These are phyloP conservation scores for Glossosoma conforme DNA, from an alignment of 1,140 invertebrate genomes.

Conservation along the genomic window DNA sequence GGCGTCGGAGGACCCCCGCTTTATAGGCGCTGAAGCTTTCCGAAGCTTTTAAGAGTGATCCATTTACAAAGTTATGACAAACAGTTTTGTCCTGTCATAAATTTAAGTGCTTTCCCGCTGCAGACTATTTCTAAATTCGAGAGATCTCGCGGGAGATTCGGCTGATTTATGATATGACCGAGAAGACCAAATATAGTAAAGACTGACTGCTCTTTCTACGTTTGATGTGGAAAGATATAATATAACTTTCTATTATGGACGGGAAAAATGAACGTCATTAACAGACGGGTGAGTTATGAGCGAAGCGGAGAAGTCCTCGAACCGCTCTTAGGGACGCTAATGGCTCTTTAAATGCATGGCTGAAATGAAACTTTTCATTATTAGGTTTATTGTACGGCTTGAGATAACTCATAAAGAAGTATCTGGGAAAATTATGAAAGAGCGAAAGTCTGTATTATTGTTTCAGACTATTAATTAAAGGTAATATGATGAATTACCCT, in stretches of 20 bases:
- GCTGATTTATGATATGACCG: slow-evolving; percentile 23
- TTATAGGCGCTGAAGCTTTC: slow-evolving; percentile 25
- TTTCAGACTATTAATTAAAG: too few relatives aligned
- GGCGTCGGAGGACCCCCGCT: neutral
- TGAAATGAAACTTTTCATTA: too few relatives aligned
- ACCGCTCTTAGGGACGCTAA: too few relatives aligned
- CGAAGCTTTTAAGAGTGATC: slow-evolving; percentile 30
- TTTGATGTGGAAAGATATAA: slow-evolving; percentile 9
- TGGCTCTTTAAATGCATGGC: too few relatives aligned
- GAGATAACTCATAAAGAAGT: too few relatives aligned
- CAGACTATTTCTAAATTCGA: slow-evolving; percentile 22
- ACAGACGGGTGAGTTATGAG: slow-evolving; percentile 7
- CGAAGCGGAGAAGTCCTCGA: neutral
- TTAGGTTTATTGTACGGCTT: too few relatives aligned
- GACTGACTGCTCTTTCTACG: too few relatives aligned
- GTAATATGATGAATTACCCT: too few relatives aligned
- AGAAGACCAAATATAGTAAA: slow-evolving; percentile 8
- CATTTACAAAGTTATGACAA: slow-evolving; percentile 31
- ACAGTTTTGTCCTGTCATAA: slow-evolving; percentile 30
- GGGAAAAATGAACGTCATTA: slow-evolving; percentile 17
- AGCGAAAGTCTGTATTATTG: too few relatives aligned
- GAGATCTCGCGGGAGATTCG: slow-evolving; percentile 6
- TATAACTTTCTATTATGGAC: slow-evolving; percentile 13
- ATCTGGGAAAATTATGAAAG: too few relatives aligned
- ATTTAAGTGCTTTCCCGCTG: slow-evolving; percentile 30